Percentiles rank a stretch among this genome's conserved stretches.
Conservation (phyloP, 2,797 vertebrate species). For the Erethizon dorsatum region DNA sequence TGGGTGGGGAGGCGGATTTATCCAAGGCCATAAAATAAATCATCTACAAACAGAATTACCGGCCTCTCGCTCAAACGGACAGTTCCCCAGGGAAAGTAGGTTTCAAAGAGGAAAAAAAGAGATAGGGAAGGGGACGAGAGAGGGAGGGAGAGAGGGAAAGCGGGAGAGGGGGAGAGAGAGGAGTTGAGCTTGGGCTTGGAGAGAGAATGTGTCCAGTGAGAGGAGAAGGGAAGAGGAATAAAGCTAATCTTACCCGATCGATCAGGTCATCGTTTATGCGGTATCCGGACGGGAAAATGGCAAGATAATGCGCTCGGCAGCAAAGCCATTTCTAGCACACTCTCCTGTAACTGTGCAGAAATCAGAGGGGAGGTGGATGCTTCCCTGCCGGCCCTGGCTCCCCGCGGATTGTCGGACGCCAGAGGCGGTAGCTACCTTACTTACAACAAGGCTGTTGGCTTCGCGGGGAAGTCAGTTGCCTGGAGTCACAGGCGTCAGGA, state of each 20-base stretch:
- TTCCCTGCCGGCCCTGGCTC: not conserved
- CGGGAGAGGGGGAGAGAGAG: not conserved
- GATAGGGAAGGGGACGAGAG: accelerated
- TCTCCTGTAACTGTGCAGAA: not conserved
- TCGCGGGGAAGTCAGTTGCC: not conserved
- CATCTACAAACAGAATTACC: not conserved
- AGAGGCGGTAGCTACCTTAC: not conserved
- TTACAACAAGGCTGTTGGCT: not conserved
- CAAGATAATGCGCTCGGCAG: not conserved
- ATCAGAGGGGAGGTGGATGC: not conserved
- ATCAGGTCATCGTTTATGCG: conserved; percentile 54
- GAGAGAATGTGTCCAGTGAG: not conserved
- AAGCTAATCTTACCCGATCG: conserved; percentile 83
- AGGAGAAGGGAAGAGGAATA: not conserved
- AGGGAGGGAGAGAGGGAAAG: no score
- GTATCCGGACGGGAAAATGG: not conserved
- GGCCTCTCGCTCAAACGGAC: not conserved
- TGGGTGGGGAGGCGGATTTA: no score
- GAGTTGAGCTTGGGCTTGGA: not conserved
- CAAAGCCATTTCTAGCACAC: not conserved
- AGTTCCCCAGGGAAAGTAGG: not conserved
- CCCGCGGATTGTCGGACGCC: not conserved
- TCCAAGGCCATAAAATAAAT: conserved; percentile 13
- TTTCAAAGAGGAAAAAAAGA: not conserved
- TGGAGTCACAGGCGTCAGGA: not conserved